Evolutionary conservation across 2,113 vertebrate genomes (phyloP).

Genomic region (Grammomys surdaster): DNA sequence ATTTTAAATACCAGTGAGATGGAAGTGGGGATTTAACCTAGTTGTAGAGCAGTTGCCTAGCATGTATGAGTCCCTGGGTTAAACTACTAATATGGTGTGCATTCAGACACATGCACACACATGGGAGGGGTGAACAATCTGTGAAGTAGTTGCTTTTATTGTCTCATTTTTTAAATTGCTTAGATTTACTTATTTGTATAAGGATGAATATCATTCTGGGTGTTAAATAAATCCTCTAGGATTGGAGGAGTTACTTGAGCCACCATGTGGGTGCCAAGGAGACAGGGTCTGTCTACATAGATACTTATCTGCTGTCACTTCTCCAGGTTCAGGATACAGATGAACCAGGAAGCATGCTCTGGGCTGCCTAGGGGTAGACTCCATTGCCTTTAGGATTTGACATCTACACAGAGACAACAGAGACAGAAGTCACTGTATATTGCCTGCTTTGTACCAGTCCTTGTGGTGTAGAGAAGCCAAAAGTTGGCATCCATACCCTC

Average conservation of each 20-base stretch:
- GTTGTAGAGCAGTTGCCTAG: neutral
- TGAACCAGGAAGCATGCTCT: neutral
- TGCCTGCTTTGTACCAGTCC: neutral
- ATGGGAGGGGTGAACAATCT: neutral
- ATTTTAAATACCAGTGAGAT: conserved; percentile 7
- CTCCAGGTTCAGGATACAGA: neutral
- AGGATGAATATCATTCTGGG: neutral
- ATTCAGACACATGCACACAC: neutral
- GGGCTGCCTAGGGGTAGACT: neutral
- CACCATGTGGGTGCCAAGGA: neutral
- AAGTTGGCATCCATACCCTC: neutral
- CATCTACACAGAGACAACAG: neutral
- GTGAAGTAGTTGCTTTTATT: conserved; percentile 10
- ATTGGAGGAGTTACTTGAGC: neutral
- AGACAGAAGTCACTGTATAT: neutral
- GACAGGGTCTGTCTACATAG: neutral
- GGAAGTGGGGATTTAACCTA: neutral
- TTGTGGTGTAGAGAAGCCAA: neutral
- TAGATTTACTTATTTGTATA: neutral
- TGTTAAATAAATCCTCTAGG: neutral
- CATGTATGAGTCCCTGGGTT: neutral
- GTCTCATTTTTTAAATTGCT: neutral
- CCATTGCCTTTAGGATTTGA: neutral
- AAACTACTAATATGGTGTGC: neutral
- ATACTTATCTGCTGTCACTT: neutral